phyloP scores from a whole-genome alignment of 2,888 invertebrate species.

The Drosophila mayaguana region DNA sequence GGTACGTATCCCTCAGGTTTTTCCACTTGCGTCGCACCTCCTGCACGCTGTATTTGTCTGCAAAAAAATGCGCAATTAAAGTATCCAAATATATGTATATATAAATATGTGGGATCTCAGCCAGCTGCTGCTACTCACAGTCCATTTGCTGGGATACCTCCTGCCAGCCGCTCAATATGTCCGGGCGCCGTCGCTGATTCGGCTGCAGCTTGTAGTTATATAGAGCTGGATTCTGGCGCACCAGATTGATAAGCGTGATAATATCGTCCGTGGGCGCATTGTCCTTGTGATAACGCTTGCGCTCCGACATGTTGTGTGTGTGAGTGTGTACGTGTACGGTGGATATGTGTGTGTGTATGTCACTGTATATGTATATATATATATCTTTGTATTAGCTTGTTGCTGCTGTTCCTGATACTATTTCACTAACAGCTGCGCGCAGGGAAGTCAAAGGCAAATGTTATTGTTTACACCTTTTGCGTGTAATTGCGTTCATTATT shows the following conservation, averaged over 20 bases:
- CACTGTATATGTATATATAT: conserved; percentile 4
- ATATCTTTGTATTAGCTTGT: conserved; percentile 27
- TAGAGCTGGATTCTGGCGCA: conserved; percentile 82
- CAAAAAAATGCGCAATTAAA: neutral
- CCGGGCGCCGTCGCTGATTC: conserved; percentile 79
- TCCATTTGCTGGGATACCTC: conserved; percentile 81
- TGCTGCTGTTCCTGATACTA: conserved; percentile 18
- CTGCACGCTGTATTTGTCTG: conserved; percentile 75
- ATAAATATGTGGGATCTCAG: neutral
- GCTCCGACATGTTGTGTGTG: conserved; percentile 91
- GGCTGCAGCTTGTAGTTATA: conserved; percentile 83
- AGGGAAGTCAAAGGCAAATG: conserved; percentile 16
- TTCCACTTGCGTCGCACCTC: conserved; percentile 84
- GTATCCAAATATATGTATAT: neutral
- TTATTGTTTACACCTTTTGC: conserved; percentile 30
- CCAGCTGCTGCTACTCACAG: conserved; percentile 65
- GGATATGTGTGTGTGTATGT: conserved; percentile 10
- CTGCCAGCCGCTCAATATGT: conserved; percentile 81
- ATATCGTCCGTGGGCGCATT: conserved; percentile 82
- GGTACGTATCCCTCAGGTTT: conserved; percentile 83
- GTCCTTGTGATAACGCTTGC: conserved; percentile 83
- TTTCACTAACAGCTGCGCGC: conserved; percentile 1
- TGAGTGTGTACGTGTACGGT: neutral
- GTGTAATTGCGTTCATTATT: conserved; percentile 21
- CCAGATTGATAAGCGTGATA: conserved; percentile 80